phyloP scores from a whole-genome alignment of 2,888 invertebrate genomes.

The Cancer borealis region DNA sequence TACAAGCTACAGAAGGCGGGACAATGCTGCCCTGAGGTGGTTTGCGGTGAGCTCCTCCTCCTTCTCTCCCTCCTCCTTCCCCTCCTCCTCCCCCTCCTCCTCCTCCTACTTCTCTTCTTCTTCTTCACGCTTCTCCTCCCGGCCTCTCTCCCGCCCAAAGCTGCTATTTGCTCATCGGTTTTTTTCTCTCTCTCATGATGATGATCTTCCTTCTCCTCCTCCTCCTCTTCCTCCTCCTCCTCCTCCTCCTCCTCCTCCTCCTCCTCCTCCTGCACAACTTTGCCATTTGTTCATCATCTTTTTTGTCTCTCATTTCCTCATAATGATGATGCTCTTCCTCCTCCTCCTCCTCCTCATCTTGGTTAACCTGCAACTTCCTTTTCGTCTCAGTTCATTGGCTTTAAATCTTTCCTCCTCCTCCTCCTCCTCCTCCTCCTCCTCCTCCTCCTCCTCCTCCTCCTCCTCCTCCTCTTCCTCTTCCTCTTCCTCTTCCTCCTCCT shows the following conservation, averaged over 20 bases:
- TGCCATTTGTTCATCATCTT: too few relatives aligned
- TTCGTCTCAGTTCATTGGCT: neutral
- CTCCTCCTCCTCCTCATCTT: neutral
- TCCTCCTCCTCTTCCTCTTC: neutral
- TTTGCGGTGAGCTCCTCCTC: slow-evolving; percentile 62
- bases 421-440: neutral
- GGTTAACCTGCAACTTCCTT: neutral
- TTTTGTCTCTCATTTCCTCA: neutral
- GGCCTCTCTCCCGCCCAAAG: neutral
- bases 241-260: neutral
- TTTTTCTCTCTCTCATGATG: neutral
- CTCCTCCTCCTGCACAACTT: neutral
- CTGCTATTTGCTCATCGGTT: neutral
- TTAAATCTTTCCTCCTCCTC: neutral
- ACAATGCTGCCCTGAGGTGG: slow-evolving; percentile 84
- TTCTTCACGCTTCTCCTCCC: neutral
- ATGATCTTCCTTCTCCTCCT: neutral
- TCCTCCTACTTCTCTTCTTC: neutral
- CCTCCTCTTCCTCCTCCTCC: neutral
- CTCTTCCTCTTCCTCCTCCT: neutral
- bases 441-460: neutral
- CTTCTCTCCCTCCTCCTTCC: neutral
- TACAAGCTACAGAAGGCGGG: slow-evolving; percentile 85
- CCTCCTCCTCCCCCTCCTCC: neutral
- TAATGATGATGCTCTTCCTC: neutral